A percentile compares a stretch with the other conserved stretches of the same genome.
Conservation (phyloP, 1,140 invertebrate species). For the Gryllus bimaculatus region DNA sequence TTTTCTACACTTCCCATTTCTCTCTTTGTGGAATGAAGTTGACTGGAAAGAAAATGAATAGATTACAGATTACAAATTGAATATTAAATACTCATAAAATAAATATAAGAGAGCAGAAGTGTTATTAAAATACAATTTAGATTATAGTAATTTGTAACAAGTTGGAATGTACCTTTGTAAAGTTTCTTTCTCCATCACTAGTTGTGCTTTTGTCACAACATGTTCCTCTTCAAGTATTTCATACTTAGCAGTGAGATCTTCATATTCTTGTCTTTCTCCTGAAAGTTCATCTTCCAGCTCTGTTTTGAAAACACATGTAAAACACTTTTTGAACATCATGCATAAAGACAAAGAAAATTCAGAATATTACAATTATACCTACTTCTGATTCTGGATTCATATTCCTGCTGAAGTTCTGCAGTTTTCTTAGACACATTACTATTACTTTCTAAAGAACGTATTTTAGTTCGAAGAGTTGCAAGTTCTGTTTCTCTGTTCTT, state of each 20-base stretch:
- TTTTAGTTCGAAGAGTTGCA: constrained; percentile 50
- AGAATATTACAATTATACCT: constrained; percentile 24
- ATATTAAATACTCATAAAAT: neutral
- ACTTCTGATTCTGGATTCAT: constrained; percentile 58
- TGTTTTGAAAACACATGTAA: constrained; percentile 33
- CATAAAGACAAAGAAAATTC: neutral
- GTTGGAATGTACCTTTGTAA: constrained; percentile 35
- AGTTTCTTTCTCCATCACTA: constrained; percentile 67
- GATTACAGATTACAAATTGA: neutral
- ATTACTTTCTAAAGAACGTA: constrained; percentile 47
- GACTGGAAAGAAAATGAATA: constrained; percentile 28
- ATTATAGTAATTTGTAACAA: too few species aligned
- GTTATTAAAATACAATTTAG: too few species aligned
- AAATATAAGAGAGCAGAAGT: too few species aligned
- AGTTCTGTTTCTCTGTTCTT: constrained; percentile 57
- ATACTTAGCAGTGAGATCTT: constrained; percentile 70
- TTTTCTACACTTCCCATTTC: constrained; percentile 49
- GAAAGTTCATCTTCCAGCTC: constrained; percentile 55
- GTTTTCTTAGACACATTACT: constrained; percentile 51
- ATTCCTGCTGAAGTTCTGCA: constrained; percentile 53
- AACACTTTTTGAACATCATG: neutral
- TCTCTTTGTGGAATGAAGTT: constrained; percentile 37
- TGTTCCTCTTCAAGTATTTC: constrained; percentile 75
- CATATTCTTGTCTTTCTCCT: constrained; percentile 59
- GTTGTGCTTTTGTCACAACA: constrained; percentile 62